These are phyloP conservation scores for Dicrostonyx torquatus DNA, from an alignment of 2,797 vertebrate genomes.

Conservation along the genomic window DNA sequence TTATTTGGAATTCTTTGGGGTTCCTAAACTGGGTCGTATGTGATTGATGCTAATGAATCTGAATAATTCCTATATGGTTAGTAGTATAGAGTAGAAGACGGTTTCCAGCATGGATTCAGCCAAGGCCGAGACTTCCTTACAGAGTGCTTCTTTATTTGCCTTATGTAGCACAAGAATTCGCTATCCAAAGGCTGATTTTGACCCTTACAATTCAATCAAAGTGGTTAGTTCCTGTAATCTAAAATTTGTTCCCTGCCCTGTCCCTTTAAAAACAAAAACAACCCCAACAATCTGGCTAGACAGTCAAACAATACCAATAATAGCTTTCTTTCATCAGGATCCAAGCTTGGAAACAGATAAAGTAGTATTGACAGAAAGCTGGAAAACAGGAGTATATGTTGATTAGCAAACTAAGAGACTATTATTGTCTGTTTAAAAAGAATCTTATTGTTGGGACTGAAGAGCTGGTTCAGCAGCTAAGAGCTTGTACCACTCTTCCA, in stretches of 20 bases:
- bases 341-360: constrained; percentile 35
- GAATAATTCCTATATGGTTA: constrained; percentile 5
- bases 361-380: neutral
- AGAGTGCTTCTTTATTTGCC: constrained; percentile 24
- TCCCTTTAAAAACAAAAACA: neutral
- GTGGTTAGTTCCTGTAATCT: neutral
- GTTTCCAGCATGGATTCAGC: neutral
- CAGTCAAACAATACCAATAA: neutral
- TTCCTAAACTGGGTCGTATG: constrained; percentile 15
- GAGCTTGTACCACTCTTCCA: neutral
- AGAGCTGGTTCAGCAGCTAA: neutral
- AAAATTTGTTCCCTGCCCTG: neutral
- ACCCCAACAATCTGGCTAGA: neutral
- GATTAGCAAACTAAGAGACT: neutral
- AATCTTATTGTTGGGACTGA: neutral
- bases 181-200: neutral
- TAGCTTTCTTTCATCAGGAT: neutral
- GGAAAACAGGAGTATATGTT: neutral
- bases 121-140: neutral
- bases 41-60: neutral
- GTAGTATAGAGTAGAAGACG: neutral
- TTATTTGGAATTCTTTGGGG: constrained; percentile 34
- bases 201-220: neutral
- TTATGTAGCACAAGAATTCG: neutral
- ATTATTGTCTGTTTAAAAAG: neutral